phyloP scores from a whole-genome alignment of 1,140 invertebrate genomes.

The Ceratina calcarata region DNA sequence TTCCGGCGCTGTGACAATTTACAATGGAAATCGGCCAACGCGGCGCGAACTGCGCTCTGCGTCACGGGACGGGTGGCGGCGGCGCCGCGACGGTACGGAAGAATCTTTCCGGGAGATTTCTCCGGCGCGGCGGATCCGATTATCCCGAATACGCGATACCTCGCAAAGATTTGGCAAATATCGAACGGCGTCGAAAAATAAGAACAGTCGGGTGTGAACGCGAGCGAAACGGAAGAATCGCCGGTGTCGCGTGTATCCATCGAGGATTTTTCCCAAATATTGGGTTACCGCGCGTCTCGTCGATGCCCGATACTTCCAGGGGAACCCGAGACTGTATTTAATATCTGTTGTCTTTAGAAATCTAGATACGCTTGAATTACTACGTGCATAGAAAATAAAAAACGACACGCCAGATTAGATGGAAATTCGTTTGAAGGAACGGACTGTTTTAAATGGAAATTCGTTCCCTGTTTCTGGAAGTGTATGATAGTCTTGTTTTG shows the following conservation, averaged over 20 bases:
- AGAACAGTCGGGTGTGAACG: neutral
- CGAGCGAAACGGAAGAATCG: neutral
- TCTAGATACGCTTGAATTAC: neutral
- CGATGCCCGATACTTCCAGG: neutral
- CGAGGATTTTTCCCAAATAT: constrained; percentile 37
- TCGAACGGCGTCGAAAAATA: neutral
- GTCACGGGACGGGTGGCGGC: neutral
- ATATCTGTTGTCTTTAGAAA: constrained; percentile 8
- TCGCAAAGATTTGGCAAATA: constrained; percentile 1
- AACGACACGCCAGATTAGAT: no score
- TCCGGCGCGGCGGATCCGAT: constrained; percentile 20
- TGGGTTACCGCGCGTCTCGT: constrained; percentile 13
- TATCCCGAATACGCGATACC: constrained; percentile 29
- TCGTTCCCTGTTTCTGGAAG: no score
- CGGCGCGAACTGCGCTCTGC: constrained; percentile 8
- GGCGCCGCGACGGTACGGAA: neutral
- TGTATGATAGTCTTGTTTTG: neutral
- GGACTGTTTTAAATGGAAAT: no score
- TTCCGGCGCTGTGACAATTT: constrained; percentile 54
- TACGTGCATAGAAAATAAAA: neutral
- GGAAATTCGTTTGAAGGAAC: neutral
- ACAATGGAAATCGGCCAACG: constrained; percentile 56
- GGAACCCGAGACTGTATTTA: neutral
- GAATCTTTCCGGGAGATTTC: constrained; percentile 18
- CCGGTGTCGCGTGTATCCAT: neutral